Conservation (phyloP, 2,113 vertebrate species). For the Podocnemis expansa region DNA sequence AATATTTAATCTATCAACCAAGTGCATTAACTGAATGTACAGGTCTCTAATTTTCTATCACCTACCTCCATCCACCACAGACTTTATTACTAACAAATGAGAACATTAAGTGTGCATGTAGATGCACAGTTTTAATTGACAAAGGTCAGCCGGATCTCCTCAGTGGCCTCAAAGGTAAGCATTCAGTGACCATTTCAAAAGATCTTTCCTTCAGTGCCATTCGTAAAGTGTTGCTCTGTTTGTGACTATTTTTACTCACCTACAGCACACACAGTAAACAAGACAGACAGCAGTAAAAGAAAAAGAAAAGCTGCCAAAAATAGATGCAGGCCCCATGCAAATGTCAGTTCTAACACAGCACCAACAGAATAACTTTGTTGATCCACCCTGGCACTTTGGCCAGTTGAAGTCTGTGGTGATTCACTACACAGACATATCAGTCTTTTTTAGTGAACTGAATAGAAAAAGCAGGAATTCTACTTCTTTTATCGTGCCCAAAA, state of each 20-base stretch:
- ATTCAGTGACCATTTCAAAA: rapidly evolving
- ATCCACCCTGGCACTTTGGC: background rate
- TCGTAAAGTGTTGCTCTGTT: background rate
- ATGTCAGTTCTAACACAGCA: background rate
- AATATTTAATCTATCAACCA: background rate
- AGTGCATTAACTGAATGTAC: background rate
- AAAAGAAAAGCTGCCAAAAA: background rate
- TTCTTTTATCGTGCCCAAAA: background rate
- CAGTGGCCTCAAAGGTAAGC: background rate
- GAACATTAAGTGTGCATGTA: background rate
- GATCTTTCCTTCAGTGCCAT: background rate
- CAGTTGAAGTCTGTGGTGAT: background rate
- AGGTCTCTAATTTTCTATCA: background rate
- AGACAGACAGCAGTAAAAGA: background rate
- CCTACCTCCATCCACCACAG: background rate
- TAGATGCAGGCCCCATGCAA: background rate
- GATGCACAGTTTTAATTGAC: background rate
- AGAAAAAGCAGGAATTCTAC: background rate
- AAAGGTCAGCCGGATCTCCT: background rate
- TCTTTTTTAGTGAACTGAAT: background rate
- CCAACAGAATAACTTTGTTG: background rate
- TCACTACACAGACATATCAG: background rate
- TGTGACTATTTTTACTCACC: background rate
- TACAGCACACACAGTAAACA: background rate
- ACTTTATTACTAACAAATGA: background rate